Evolutionary conservation across 92 coral and sea anemone species (phyloP).

Genomic region (Blastomussa wellsi): DNA sequence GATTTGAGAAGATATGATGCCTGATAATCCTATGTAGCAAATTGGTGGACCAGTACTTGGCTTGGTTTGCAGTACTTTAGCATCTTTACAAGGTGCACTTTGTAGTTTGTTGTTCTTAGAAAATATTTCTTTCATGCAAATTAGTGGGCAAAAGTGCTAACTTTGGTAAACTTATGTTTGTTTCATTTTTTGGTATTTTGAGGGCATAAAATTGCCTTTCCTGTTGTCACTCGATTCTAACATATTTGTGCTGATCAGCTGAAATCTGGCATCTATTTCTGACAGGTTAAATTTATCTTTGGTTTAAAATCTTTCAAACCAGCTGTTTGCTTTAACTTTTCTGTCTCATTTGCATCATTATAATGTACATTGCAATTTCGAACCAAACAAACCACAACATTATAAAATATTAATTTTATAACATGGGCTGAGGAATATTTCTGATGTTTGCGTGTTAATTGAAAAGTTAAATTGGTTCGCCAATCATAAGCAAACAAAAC

Average conservation of each 20-base stretch:
- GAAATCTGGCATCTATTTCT: not conserved
- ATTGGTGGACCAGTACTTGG: no score
- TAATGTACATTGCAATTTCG: not conserved
- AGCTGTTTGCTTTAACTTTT: not conserved
- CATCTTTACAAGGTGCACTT: no score
- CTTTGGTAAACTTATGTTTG: not conserved
- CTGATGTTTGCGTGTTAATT: not conserved
- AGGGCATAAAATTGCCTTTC: not conserved
- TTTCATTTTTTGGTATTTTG: not conserved
- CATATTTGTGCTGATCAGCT: not conserved
- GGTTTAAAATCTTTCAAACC: not conserved
- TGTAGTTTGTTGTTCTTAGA: not conserved
- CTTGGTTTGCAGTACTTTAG: not conserved
- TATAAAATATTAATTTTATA: not conserved
- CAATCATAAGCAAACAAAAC: not conserved
- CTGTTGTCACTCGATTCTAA: not conserved
- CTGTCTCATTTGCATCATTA: not conserved
- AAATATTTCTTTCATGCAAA: no score
- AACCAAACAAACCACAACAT: not conserved
- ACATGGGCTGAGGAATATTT: not conserved
- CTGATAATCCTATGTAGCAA: no score
- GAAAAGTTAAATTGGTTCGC: not conserved
- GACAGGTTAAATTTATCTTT: not conserved
- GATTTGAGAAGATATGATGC: no score
- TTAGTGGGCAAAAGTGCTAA: no score